Evolutionary conservation across 2,888 invertebrate genomes (phyloP), one percentile per base, ranked within the genome.

Genomic region (Melitaea athalia): DNA sequence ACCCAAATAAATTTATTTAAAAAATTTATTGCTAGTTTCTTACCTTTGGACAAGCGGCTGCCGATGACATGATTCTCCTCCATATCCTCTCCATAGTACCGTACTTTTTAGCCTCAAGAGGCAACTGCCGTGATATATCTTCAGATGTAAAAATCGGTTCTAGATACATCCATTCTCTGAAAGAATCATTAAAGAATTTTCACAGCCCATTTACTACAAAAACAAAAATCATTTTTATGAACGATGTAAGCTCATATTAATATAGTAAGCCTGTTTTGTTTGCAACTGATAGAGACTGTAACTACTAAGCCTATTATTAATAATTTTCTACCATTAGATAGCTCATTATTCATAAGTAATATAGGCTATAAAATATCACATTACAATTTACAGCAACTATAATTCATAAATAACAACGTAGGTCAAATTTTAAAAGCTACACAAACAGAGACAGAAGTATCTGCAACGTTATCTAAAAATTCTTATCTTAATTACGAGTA

Each of bases 111-210:
- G 95, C 95, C 84, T 97, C 97, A 6, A 94, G 88, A 0, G 97
- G 97, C 79, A 97, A 87, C 82, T 97, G 97, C 0, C 95, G 94
- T 61, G 95, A 95, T 70, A 97, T 97, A 80, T 97, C 97, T 76
- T 96, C 96, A 6, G 96, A 96, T 0, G 95, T 95, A 83, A 97
- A 97, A 77, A 97, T 96, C 0, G 97, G 97, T 81, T 97, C 96
- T 79, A 97, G 82, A 77, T 97, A 97, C 94, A 97, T 95, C 97
- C 97, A 97, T 72, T 95, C 94, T 74, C 96, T 95, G 73, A 5
- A 76, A 14, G 10, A 5, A 5, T 31, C 11, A 53, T 11, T 11
- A 31, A 12, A 1, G 31, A 67, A 66, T 52, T 38, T 38, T 38
- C 4, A 3, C 8, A 38, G 38, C 38, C 5, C 11, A 47, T 49